Base-by-base conservation (phyloP, 2,888 invertebrate genomes). In the Tethea ocularis region DNA sequence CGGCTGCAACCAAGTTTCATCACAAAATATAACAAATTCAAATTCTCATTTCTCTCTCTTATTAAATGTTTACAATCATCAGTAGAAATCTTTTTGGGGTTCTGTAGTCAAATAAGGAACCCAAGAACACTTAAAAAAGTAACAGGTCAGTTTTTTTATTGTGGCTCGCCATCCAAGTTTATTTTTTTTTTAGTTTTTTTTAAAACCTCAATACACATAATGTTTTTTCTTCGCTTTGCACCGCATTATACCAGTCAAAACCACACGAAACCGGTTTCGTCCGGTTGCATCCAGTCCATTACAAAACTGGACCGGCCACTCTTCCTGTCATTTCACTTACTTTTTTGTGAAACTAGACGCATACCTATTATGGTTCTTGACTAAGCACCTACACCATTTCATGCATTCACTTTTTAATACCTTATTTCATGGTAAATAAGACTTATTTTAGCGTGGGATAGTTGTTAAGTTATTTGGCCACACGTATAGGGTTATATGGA, bases 301-400 rank as follows among this genome's bases (percentile, higher is more conserved):
- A 72, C 64, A 69, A 60, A 75, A 75, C 78, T 70, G 70, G 78
- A 73, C 64, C 57, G 72, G 72, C 67, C 82, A 78, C 78, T 82
- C 81, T 84, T 85, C 83, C 86, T 82, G 83, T 81, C 83, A 77
- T 84, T 86, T 82, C 81, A 79, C 77, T 83, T 72, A 67, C 74
- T 81, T 80, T 73, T 79, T 75, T 71, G 68, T 64, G 65, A 67
- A 73, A 68, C 71, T 67, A 63, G 62, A 61, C 57, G 55, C 71
- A 65, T 67, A 61, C 66, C 58, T 46, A 55, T 54, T 66, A 59
- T 56, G 61, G 59, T 51, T 46, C 58, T 36, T 59, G 46, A 56
- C 60, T 61, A 24, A 52, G 57, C 46, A 52, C 46, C n/a, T 20
- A 54, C 20, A 54, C 54, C 22, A 54, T 11, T 54, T 33, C 36